Percentiles rank a stretch among this genome's conserved stretches.
Conservation (phyloP, 2,797 vertebrate genomes). For the Anolis apletophallus region DNA sequence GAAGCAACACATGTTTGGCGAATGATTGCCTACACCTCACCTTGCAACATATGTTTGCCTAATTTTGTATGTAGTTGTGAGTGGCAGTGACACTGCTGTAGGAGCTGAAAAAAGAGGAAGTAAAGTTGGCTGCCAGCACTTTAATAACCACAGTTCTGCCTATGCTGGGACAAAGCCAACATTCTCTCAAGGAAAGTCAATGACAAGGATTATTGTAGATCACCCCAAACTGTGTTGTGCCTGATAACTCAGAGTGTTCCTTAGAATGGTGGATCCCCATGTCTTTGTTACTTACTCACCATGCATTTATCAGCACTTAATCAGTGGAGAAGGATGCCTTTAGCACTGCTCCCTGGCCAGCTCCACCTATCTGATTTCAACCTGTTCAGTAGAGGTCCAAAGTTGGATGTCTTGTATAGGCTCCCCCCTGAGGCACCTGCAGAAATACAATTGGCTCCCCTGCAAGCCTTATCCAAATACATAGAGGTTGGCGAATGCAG, state of each 20-base stretch:
- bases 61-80: not conserved
- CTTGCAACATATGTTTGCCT: not conserved
- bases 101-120: not conserved
- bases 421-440: not conserved
- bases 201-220: not conserved
- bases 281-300: not conserved
- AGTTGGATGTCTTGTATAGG: not conserved
- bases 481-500: not conserved
- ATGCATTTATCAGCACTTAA: not conserved
- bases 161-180: not conserved
- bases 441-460: not conserved
- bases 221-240: not conserved
- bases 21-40: not conserved
- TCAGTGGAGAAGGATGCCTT: not conserved
- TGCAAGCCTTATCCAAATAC: not conserved
- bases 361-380: not conserved
- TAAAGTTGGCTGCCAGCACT: not conserved
- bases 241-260: not conserved
- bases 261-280: not conserved
- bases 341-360: not conserved
- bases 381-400: no score
- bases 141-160: not conserved
- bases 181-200: not conserved
- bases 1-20: not conserved
- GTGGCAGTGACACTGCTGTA: not conserved